phyloP scores from a whole-genome alignment of 2,888 invertebrate genomes.

The Leptogaster cylindrica region DNA sequence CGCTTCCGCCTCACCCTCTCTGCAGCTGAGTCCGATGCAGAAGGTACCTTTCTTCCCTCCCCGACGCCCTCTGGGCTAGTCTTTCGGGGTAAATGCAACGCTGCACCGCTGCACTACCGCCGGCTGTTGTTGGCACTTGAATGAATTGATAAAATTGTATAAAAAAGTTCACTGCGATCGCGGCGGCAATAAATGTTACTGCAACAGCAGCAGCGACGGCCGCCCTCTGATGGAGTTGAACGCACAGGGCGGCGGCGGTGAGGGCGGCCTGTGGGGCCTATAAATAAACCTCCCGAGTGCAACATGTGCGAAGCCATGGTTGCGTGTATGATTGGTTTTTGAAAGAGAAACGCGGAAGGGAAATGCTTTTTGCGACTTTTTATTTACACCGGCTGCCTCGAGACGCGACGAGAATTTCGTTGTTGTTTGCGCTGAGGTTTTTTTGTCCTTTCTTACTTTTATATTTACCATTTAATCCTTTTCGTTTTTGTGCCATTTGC shows the following conservation, averaged over 20 bases:
- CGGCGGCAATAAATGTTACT: too few relatives aligned
- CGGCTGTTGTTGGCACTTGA: constrained; percentile 8
- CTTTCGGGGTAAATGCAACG: not conserved
- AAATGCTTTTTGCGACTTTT: constrained; percentile 27
- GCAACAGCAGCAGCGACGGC: not conserved
- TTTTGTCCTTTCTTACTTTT: too few relatives aligned
- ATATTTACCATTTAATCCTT: too few relatives aligned
- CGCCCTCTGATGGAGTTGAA: not conserved
- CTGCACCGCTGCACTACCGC: not conserved
- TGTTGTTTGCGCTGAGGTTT: not conserved
- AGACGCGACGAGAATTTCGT: not conserved
- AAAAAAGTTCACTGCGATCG: constrained; percentile 17
- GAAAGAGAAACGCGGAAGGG: constrained; percentile 37
- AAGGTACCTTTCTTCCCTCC: not conserved
- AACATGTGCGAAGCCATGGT: constrained; percentile 23
- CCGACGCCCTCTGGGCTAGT: not conserved
- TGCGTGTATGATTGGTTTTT: constrained; percentile 24
- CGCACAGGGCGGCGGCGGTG: not conserved
- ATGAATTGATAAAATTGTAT: constrained; percentile 27
- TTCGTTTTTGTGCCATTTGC: too few relatives aligned
- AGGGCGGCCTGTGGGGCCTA: constrained; percentile 1
- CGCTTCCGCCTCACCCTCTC: not conserved
- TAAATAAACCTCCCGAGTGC: constrained; percentile 26
- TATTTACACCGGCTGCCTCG: not conserved
- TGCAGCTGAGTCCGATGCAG: not conserved